These are phyloP conservation scores for Panurus biarmicus DNA, from an alignment of 2,113 vertebrate genomes.

Conservation along the genomic window DNA sequence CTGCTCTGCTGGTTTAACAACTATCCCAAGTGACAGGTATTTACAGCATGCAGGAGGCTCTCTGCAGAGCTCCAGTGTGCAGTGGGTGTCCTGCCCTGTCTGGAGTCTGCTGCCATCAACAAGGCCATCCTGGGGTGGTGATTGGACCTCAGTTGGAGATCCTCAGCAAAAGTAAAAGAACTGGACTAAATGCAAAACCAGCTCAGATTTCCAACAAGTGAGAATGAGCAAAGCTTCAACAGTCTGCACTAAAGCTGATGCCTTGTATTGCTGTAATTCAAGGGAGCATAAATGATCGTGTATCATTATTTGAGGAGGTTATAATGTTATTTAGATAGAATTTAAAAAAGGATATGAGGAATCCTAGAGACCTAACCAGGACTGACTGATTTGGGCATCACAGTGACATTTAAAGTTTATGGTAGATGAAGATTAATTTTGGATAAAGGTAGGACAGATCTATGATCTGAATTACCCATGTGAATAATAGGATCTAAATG, in stretches of 20 bases:
- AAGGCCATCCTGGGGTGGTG: neutral
- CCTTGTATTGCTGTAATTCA: neutral
- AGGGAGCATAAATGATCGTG: neutral
- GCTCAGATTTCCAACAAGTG: neutral
- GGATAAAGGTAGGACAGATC: neutral
- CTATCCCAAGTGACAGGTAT: neutral
- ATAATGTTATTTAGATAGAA: neutral
- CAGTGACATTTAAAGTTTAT: neutral
- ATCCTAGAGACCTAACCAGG: neutral
- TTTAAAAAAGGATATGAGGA: neutral
- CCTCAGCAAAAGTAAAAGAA: neutral
- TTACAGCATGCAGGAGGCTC: neutral
- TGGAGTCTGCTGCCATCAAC: rapidly evolving
- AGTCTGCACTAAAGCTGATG: neutral
- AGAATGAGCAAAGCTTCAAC: neutral
- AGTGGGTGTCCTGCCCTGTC: rapidly evolving
- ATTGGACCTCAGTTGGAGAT: rapidly evolving
- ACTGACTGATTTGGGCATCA: neutral
- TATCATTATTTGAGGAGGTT: neutral
- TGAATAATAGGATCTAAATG: neutral
- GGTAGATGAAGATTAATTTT: neutral
- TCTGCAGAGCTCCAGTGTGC: neutral
- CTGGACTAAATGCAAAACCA: neutral
- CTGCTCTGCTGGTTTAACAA: neutral
- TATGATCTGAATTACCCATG: neutral